These are phyloP conservation scores for Sebastes umbrosus DNA, from an alignment of 2,797 vertebrate genomes.

Conservation along the genomic window DNA sequence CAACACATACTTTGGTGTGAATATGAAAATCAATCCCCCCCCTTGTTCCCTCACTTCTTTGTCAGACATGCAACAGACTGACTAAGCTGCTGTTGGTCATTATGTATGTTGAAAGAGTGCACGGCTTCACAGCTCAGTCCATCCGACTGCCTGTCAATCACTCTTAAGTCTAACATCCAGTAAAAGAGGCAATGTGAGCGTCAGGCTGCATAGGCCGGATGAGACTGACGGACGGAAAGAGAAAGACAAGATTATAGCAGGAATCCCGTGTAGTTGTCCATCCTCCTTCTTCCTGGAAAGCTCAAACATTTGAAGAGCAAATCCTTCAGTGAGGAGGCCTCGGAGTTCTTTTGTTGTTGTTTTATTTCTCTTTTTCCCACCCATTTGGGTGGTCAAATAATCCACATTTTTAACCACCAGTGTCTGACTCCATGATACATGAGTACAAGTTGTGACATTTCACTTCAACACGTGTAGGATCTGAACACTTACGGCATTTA, in stretches of 20 bases:
- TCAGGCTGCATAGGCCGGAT: conserved; percentile 6
- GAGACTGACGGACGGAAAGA: conserved; percentile 22
- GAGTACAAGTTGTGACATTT: not conserved
- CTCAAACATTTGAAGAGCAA: conserved; percentile 22
- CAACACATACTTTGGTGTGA: not conserved
- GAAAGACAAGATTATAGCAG: conserved; percentile 40
- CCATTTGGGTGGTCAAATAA: not conserved
- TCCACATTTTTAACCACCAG: not conserved
- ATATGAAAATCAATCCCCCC: conserved; percentile 1
- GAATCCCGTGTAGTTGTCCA: conserved; percentile 27
- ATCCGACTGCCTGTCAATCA: conserved; percentile 44
- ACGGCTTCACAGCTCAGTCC: conserved; percentile 44
- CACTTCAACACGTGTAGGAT: not conserved
- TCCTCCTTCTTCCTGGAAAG: not conserved
- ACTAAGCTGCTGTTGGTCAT: conserved; percentile 38
- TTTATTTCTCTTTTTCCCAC: not conserved
- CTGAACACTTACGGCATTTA: too few species aligned
- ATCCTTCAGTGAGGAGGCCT: conserved; percentile 14
- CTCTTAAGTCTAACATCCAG: conserved; percentile 34
- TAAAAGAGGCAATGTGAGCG: conserved; percentile 18
- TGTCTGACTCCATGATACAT: not conserved
- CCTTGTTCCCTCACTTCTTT: not conserved
- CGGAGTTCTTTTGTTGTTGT: not conserved
- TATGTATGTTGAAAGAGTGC: conserved; percentile 33
- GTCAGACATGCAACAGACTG: conserved; percentile 6